A percentile compares a stretch with the other conserved stretches of the same genome.
Conservation (phyloP, 2,888 invertebrate species). For the Temnothorax ravouxi region DNA sequence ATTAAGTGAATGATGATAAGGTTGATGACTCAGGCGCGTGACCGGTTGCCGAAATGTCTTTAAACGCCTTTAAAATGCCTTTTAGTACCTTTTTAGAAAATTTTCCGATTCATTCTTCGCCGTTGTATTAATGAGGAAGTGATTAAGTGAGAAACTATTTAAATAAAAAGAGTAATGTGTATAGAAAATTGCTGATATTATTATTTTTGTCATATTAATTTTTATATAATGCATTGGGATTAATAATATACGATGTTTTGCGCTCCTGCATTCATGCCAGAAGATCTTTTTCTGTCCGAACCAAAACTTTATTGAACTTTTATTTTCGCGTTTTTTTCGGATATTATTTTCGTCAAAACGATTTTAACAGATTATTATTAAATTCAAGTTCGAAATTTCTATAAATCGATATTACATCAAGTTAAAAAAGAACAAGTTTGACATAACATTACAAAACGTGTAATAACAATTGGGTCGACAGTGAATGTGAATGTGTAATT, state of each 20-base stretch:
- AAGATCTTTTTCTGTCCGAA: not conserved
- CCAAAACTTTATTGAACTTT: not conserved
- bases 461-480: not conserved
- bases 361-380: not conserved
- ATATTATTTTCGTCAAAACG: conserved; percentile 1
- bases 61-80: not conserved
- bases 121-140: not conserved
- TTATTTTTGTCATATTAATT: not conserved
- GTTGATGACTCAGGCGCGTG: conserved; percentile 54
- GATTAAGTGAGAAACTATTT: not conserved
- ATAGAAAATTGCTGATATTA: not conserved
- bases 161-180: too few species aligned
- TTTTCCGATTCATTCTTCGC: not conserved
- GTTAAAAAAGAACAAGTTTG: not conserved
- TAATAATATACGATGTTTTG: not conserved
- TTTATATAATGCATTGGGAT: not conserved
- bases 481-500: not conserved
- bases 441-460: not conserved
- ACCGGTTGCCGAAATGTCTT: conserved; percentile 9
- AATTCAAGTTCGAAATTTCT: not conserved
- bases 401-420: not conserved
- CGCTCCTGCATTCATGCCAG: not conserved
- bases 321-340: not conserved
- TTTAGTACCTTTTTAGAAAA: not conserved
- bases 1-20: conserved; percentile 48